Base-by-base conservation (phyloP, 2,888 invertebrate species). In the Diaperis boleti region DNA sequence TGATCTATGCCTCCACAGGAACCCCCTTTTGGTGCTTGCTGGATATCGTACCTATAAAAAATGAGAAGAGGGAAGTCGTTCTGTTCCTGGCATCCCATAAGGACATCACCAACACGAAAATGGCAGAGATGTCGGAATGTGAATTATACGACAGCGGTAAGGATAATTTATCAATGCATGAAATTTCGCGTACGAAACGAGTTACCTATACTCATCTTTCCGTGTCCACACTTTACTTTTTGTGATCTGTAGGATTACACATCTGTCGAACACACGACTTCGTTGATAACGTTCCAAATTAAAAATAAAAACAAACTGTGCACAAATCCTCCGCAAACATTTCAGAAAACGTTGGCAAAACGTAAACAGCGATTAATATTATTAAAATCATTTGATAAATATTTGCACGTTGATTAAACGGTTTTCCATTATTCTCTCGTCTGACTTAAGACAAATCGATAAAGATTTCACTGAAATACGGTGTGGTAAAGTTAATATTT, bases 1-100 rank as follows among this genome's bases (percentile, higher is more conserved):
- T 59, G 15, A 31, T 45, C 33, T 57, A 39, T 57, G 18, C 60
- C 59, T 60, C 81, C 83, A 44, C 86, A 96, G 96, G 94, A 69
- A 89, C 90, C 72, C 92, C 94, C 54, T 97, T 97, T 83, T 95
- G 96, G 93, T 97, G 96, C 84, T 87, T 97, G 74, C 87, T 97
- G 83, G 97, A 97, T 84, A 95, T 97, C 82, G 96, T 97, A 67
- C 97, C 97, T 78, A 97, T 97, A 83, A 97, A 97, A 85, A 97
- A 97, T 87, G 97, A 97, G 82, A 97, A 97, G 83, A 89, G 96
- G 67, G 96, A 96, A 85, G 96, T 97, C 78, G 97, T 97, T 20
- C 85, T 97, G 75, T 97, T 95, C 82, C 88, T 97, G 80, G 96
- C 96, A 66, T 96, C 96, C 14, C 96, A 96, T 85, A 97, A 97